A percentile compares a stretch with the other conserved stretches of the same genome.
Evolutionary conservation across 2,888 invertebrate genomes (phyloP).

Genomic region (Agriopis marginaria): DNA sequence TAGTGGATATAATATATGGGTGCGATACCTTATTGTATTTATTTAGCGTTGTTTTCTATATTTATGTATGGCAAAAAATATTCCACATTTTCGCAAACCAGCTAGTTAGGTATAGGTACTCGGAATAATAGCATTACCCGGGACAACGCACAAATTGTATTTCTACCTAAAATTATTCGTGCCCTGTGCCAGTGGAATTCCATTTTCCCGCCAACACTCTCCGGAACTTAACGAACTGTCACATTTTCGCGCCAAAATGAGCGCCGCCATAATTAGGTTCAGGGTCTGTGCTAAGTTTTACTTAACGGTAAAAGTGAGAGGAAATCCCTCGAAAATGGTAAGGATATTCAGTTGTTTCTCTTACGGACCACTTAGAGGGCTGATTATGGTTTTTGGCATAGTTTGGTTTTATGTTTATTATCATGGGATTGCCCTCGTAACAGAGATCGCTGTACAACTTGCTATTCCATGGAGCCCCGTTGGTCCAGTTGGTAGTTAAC

Average conservation of each 20-base stretch:
- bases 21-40: not conserved
- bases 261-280: conserved; percentile 70
- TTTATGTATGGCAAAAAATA: conserved; percentile 3
- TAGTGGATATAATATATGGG: too few relatives aligned
- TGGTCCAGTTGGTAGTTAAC: too few relatives aligned
- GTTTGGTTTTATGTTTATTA: not conserved
- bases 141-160: conserved; percentile 45
- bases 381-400: conserved; percentile 2
- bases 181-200: conserved; percentile 47
- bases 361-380: conserved; percentile 2
- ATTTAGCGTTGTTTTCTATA: not conserved
- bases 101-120: conserved; percentile 30
- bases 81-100: conserved; percentile 20
- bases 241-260: conserved; percentile 75
- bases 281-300: conserved; percentile 54
- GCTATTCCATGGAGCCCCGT: too few relatives aligned
- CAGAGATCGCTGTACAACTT: too few relatives aligned
- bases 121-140: conserved; percentile 43
- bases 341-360: conserved; percentile 9
- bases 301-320: conserved; percentile 44
- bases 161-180: conserved; percentile 41
- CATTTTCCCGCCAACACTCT: conserved; percentile 60
- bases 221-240: conserved; percentile 76
- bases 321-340: conserved; percentile 23
- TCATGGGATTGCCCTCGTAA: not conserved